phyloP scores from a whole-genome alignment of 2,797 vertebrate genomes.

The Xenops minutus region DNA sequence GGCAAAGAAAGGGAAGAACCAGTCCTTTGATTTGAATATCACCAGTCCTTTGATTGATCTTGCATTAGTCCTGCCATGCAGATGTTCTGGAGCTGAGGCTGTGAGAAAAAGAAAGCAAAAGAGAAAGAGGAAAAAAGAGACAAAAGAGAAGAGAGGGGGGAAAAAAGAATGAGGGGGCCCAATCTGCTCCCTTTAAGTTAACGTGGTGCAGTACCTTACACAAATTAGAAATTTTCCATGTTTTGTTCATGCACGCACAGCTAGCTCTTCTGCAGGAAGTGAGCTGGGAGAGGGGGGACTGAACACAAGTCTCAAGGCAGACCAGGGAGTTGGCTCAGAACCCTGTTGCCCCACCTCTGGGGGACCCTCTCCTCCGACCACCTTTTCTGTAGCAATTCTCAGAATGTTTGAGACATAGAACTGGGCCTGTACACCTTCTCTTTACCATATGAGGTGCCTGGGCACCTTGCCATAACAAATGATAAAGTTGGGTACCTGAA shows the following conservation, averaged over 20 bases:
- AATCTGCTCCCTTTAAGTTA: neutral
- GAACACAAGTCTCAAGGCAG: neutral
- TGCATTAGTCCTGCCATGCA: neutral
- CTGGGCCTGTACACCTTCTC: neutral
- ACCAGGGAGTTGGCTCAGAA: neutral
- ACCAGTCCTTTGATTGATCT: neutral
- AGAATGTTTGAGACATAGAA: neutral
- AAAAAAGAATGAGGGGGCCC: neutral
- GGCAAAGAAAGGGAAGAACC: neutral
- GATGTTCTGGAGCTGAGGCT: neutral
- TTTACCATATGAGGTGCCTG: accelerated
- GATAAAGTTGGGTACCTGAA: neutral
- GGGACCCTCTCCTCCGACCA: neutral
- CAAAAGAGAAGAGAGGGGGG: neutral
- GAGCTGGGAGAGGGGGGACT: neutral
- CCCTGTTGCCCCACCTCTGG: no score
- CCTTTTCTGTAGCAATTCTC: neutral
- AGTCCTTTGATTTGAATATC: neutral
- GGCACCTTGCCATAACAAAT: neutral
- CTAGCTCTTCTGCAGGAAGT: neutral
- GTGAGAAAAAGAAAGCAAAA: neutral
- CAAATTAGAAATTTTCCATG: neutral
- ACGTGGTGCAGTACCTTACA: neutral
- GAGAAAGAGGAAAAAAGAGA: neutral
- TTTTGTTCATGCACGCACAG: neutral